Evolutionary conservation across 1,140 invertebrate genomes (phyloP).

Genomic region (Choristoneura fumiferana): DNA sequence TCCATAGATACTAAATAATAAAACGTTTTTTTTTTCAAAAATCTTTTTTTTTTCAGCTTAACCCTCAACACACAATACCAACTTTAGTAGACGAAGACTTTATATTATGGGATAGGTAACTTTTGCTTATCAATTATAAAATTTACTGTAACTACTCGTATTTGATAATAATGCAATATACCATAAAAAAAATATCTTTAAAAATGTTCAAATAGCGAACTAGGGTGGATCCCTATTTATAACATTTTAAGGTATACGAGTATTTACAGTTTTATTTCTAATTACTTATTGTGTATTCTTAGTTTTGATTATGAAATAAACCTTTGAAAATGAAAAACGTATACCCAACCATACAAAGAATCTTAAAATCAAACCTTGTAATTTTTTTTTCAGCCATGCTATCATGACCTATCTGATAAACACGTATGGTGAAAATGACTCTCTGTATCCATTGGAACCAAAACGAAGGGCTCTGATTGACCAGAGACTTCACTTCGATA

Average conservation of each 20-base stretch:
- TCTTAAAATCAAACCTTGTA: not conserved
- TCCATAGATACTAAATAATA: no score
- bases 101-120: constrained; percentile 49
- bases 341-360: no score
- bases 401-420: constrained; percentile 79
- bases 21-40: not conserved
- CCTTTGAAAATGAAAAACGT: no score
- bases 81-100: constrained; percentile 45
- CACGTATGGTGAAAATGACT: constrained; percentile 77
- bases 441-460: constrained; percentile 80
- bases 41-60: constrained; percentile 39
- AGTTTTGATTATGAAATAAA: no score
- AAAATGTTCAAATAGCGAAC: no score
- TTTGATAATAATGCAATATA: not conserved
- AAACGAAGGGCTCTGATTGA: constrained; percentile 79
- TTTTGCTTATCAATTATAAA: not conserved
- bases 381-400: constrained; percentile 74
- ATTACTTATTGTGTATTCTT: no score
- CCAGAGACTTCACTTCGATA: constrained; percentile 80
- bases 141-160: not conserved
- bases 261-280: no score
- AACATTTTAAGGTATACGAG: not conserved
- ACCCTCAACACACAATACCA: constrained; percentile 55
- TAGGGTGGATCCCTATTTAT: not conserved
- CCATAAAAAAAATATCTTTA: no score